These are phyloP conservation scores for Euthynnus affinis DNA, from an alignment of 2,797 vertebrate species.

Conservation along the genomic window DNA sequence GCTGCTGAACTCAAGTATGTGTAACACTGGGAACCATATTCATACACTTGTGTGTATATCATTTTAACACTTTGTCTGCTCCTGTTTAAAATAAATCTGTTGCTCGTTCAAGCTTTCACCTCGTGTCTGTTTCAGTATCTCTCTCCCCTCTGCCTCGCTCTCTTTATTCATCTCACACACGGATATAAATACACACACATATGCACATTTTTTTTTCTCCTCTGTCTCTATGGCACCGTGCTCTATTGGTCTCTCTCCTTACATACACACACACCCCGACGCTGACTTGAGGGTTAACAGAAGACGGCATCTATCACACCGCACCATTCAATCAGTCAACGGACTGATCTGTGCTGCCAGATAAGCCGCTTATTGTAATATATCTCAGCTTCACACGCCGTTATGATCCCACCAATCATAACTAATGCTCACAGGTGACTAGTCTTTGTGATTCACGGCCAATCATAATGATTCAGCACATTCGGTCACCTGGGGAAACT, in stretches of 20 bases:
- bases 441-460: slow-evolving; percentile 52
- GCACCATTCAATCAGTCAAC: slow-evolving; percentile 47
- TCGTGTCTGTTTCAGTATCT: background rate
- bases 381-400: slow-evolving; percentile 49
- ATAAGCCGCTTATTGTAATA: slow-evolving; percentile 62
- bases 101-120: background rate
- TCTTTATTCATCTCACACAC: slow-evolving; percentile 31
- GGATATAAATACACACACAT: slow-evolving; percentile 2
- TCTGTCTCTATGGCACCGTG: slow-evolving; percentile 15
- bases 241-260: slow-evolving; percentile 12
- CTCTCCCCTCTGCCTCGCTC: background rate
- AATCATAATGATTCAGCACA: slow-evolving; percentile 63
- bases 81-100: background rate
- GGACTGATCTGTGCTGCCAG: slow-evolving; percentile 60
- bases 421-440: slow-evolving; percentile 31
- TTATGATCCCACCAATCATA: slow-evolving; percentile 63
- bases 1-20: background rate
- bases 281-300: slow-evolving; percentile 45
- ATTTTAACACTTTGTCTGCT: too few species aligned
- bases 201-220: background rate
- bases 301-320: slow-evolving; percentile 49
- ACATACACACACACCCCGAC: slow-evolving; percentile 28
- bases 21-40: background rate
- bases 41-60: background rate
- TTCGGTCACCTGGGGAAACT: slow-evolving; percentile 68